Evolutionary conservation across 1,140 invertebrate genomes (phyloP).

Genomic region (Armadillidium nasatum): DNA sequence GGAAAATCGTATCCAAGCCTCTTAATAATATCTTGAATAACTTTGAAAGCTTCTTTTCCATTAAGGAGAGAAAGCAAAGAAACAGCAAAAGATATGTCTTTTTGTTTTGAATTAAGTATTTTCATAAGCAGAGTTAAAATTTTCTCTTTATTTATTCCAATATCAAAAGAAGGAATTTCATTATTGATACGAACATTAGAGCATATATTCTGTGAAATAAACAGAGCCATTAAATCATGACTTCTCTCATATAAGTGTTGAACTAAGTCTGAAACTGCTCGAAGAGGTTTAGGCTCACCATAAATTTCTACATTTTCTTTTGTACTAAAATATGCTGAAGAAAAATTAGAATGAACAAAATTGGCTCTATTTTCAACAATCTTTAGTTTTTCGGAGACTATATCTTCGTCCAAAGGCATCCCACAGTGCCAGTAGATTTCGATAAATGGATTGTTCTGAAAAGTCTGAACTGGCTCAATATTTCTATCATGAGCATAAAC

Average conservation of each 20-base stretch:
- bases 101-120: constrained; percentile 27
- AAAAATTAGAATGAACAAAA: too few relatives aligned
- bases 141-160: background rate
- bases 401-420: too few relatives aligned
- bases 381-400: too few relatives aligned
- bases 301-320: too few relatives aligned
- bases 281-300: too few relatives aligned
- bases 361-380: too few relatives aligned
- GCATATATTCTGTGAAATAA: background rate
- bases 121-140: constrained; percentile 37
- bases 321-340: too few relatives aligned
- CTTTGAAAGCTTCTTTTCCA: constrained; percentile 32
- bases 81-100: constrained; percentile 33
- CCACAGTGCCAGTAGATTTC: too few relatives aligned
- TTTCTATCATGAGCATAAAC: constrained; percentile 19
- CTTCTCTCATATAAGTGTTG: constrained; percentile 33
- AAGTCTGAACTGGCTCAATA: too few relatives aligned
- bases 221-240: constrained; percentile 28
- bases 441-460: too few relatives aligned
- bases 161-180: background rate
- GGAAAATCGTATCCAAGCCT: constrained; percentile 41
- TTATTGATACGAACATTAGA: background rate
- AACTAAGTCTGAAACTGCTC: constrained; percentile 18
- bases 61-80: constrained; percentile 30
- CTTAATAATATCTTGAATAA: constrained; percentile 38